Evolutionary conservation across 2,113 vertebrate genomes (phyloP).

Genomic region (Chaenogobius annularis): DNA sequence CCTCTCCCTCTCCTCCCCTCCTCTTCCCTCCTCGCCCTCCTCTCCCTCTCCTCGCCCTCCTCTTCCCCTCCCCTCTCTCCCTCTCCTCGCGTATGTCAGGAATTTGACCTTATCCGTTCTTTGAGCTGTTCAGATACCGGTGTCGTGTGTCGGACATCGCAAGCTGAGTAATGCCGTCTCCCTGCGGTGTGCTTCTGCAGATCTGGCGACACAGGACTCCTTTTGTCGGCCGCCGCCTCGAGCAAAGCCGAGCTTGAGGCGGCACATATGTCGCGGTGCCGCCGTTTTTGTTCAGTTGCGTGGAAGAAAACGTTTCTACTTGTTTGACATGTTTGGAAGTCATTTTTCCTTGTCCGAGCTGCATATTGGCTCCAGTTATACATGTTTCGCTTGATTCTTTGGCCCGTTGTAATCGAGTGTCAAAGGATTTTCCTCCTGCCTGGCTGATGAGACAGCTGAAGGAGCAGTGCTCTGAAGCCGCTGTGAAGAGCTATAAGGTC

Average conservation of each 20-base stretch:
- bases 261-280: neutral
- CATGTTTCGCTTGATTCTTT: too few species aligned
- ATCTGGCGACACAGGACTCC: neutral
- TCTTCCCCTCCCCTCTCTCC: conserved; percentile 19
- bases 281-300: neutral
- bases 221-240: neutral
- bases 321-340: neutral
- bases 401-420: too few species aligned
- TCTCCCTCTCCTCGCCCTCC: neutral
- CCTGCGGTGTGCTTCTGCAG: neutral
- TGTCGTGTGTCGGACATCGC: neutral
- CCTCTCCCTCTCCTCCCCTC: conserved; percentile 21
- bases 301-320: neutral
- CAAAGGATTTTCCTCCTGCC: too few species aligned
- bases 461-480: too few species aligned
- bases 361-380: too few species aligned
- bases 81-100: too few species aligned
- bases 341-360: too few species aligned
- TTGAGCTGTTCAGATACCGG: neutral
- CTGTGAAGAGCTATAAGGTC: too few species aligned
- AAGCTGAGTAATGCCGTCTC: neutral
- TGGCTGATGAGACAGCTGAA: too few species aligned
- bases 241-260: neutral
- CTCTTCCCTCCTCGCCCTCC: conserved; percentile 10
- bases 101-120: too few species aligned